These are phyloP conservation scores for Centroberyx gerrardi DNA, from an alignment of 2,797 vertebrate genomes.

Conservation along the genomic window DNA sequence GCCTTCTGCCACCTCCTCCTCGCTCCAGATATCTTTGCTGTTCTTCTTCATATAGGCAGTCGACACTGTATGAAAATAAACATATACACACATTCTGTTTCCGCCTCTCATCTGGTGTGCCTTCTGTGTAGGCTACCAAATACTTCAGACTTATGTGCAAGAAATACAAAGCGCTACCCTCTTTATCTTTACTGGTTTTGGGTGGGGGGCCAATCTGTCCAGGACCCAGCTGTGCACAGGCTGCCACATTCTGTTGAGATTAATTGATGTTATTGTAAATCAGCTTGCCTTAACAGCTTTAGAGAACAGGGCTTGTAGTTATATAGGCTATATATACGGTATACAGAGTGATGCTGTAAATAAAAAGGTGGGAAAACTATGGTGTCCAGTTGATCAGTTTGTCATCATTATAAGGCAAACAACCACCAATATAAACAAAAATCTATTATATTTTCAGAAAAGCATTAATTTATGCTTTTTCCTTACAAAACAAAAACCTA, in stretches of 20 bases:
- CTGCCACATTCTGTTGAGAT: constrained; percentile 53
- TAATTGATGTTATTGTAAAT: background rate
- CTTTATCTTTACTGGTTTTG: constrained; percentile 40
- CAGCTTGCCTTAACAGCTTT: background rate
- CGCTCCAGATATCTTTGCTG: constrained; percentile 82
- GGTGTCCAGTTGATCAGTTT: too few relatives aligned
- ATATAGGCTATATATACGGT: too few relatives aligned
- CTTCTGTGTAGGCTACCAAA: background rate
- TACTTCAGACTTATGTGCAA: background rate
- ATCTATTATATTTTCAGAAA: too few relatives aligned
- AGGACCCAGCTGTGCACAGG: constrained; percentile 63
- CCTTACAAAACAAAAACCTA: too few relatives aligned
- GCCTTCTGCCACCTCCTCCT: constrained; percentile 83
- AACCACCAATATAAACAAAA: too few relatives aligned
- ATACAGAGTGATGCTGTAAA: too few relatives aligned
- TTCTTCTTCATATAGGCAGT: constrained; percentile 45
- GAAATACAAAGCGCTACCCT: constrained; percentile 48
- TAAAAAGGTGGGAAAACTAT: too few relatives aligned
- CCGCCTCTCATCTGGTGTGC: background rate
- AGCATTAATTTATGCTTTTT: too few relatives aligned
- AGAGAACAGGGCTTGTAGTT: too few relatives aligned
- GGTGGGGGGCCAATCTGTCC: constrained; percentile 75
- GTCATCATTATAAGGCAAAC: too few relatives aligned
- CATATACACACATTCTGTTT: background rate
- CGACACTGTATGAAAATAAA: constrained; percentile 43